Conservation (phyloP, 2,113 vertebrate genomes). For the Tetraodon nigroviridis region DNA sequence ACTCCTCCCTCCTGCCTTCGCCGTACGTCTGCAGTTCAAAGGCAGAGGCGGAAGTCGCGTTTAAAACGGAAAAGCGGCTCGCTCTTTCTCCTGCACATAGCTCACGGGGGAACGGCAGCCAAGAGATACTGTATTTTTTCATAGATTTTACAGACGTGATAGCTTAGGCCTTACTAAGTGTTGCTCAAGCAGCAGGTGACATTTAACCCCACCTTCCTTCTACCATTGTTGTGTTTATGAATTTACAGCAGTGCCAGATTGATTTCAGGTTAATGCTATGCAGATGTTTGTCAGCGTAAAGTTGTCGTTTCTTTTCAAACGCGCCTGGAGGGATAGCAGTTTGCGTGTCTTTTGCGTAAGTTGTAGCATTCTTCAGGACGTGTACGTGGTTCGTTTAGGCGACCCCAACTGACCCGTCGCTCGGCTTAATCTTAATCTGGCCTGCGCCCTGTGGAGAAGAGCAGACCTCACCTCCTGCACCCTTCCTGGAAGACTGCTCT, state of each 20-base stretch:
- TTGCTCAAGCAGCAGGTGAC: constrained; percentile 44
- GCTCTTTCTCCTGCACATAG: constrained; percentile 45
- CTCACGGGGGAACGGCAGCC: constrained; percentile 50
- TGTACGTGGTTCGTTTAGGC: background rate
- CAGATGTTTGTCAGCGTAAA: constrained; percentile 53
- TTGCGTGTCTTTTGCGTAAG: constrained; percentile 32
- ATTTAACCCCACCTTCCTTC: constrained; percentile 49
- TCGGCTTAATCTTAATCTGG: too few relatives aligned
- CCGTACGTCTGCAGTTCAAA: constrained; percentile 34
- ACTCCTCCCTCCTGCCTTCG: constrained; percentile 40
- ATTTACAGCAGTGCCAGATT: constrained; percentile 42
- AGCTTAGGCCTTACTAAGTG: constrained; percentile 50
- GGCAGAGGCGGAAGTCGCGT: constrained; percentile 22
- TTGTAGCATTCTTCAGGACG: constrained; percentile 24
- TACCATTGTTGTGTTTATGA: constrained; percentile 44
- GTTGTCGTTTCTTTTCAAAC: background rate
- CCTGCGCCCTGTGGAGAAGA: too few relatives aligned
- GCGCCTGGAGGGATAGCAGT: constrained; percentile 2
- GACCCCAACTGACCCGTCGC: background rate
- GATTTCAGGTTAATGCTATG: constrained; percentile 62
- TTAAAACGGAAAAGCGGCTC: constrained; percentile 21
- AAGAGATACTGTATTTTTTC: constrained; percentile 64
- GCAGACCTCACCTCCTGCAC: constrained; percentile 1
- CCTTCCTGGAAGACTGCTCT: constrained; percentile 15
- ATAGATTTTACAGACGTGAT: constrained; percentile 54